phyloP scores from a whole-genome alignment of 2,888 invertebrate species.

The Dilophus febrilis region DNA sequence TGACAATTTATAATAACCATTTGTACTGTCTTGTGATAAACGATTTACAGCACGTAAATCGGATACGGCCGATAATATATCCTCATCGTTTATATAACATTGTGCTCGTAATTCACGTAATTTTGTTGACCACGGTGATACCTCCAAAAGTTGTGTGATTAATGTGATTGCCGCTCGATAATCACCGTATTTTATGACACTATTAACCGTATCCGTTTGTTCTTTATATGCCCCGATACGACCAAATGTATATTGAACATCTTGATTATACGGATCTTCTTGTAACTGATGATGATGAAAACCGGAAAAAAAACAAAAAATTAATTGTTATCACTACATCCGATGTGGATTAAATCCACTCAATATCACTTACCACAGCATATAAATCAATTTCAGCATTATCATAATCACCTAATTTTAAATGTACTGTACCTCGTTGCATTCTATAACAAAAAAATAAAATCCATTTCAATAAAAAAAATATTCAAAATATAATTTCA shows the following conservation, averaged over 20 bases:
- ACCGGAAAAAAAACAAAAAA: not conserved
- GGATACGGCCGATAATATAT: slow-evolving; percentile 70
- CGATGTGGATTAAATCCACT: no score
- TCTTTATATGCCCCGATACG: slow-evolving; percentile 45
- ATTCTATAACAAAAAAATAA: slow-evolving; percentile 23
- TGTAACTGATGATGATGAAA: slow-evolving; percentile 32
- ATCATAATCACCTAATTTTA: slow-evolving; percentile 75
- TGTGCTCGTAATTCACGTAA: slow-evolving; percentile 76
- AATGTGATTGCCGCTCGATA: slow-evolving; percentile 41
- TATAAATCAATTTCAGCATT: slow-evolving; percentile 69
- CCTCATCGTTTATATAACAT: slow-evolving; percentile 60
- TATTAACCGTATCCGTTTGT: slow-evolving; percentile 45
- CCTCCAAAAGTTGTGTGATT: slow-evolving; percentile 51
- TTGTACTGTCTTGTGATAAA: slow-evolving; percentile 80
- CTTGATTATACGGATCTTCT: slow-evolving; percentile 57
- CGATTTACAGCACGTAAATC: slow-evolving; percentile 85
- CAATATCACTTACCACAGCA: slow-evolving; percentile 71
- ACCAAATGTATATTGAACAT: slow-evolving; percentile 52
- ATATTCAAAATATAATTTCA: slow-evolving; percentile 32
- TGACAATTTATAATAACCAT: slow-evolving; percentile 50
- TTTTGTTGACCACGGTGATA: slow-evolving; percentile 76
- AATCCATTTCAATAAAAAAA: not conserved
- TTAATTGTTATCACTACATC: no score
- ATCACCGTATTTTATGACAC: slow-evolving; percentile 39
- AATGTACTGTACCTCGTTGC: slow-evolving; percentile 72